Conservation (phyloP, 2,888 invertebrate species). For the Sympetrum striolatum region DNA sequence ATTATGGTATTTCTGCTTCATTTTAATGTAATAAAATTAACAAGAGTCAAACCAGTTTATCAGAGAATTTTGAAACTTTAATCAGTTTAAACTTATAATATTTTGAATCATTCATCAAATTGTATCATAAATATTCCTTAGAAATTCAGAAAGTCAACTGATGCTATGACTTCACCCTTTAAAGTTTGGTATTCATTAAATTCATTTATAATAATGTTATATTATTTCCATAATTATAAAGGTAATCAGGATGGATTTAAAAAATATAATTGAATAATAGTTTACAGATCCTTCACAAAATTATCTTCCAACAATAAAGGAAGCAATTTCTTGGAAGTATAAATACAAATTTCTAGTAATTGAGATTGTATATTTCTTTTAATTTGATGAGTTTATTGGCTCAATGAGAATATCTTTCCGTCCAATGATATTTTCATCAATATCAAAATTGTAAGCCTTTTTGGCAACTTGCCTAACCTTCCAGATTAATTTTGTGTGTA, state of each 20-base stretch:
- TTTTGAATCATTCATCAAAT: too few species aligned
- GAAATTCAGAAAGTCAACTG: too few species aligned
- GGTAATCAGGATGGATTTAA: too few species aligned
- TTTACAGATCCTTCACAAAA: too few species aligned
- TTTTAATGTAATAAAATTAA: neutral
- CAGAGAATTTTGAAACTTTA: neutral
- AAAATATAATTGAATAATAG: too few species aligned
- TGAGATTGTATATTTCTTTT: neutral
- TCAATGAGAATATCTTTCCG: constrained; percentile 25
- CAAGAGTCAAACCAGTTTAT: too few species aligned
- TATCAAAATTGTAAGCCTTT: neutral
- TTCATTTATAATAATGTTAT: too few species aligned
- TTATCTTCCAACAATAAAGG: neutral
- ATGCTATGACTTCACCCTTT: too few species aligned
- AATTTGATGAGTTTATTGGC: neutral
- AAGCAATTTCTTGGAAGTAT: neutral
- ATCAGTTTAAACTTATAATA: neutral
- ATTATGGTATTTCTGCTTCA: neutral
- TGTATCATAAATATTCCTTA: too few species aligned
- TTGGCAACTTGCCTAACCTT: neutral
- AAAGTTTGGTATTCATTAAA: too few species aligned
- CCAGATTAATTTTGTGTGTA: neutral
- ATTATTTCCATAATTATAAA: too few species aligned
- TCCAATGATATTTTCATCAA: neutral
- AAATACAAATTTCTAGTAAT: neutral